These are phyloP conservation scores for Hanleya hanleyi DNA, from an alignment of 2,888 invertebrate genomes.

Conservation along the genomic window DNA sequence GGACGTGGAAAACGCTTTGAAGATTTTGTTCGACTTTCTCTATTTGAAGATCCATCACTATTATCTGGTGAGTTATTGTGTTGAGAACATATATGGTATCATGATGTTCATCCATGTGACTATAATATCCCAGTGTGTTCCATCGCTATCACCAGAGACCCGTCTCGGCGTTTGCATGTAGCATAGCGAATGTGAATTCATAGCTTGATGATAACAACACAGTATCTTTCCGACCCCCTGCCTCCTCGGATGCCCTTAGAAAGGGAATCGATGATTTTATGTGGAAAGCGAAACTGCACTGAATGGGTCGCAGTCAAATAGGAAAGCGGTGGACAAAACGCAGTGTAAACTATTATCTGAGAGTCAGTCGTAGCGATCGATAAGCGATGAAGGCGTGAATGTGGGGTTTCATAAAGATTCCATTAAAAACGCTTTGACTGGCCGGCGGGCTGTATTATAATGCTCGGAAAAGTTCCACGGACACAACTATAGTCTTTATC, in stretches of 20 bases:
- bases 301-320: background rate
- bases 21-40: too few relatives aligned
- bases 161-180: too few relatives aligned
- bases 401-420: background rate
- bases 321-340: background rate
- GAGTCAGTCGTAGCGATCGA: slow-evolving; percentile 9
- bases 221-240: too few relatives aligned
- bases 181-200: too few relatives aligned
- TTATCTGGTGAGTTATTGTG: too few relatives aligned
- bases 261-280: slow-evolving; percentile 5
- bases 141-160: too few relatives aligned
- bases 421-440: background rate
- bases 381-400: background rate
- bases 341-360: background rate
- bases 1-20: too few relatives aligned
- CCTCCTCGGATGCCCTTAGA: background rate
- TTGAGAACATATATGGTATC: too few relatives aligned
- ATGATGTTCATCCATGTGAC: too few relatives aligned
- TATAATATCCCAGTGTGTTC: too few relatives aligned
- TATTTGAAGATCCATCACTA: too few relatives aligned
- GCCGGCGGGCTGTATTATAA: background rate
- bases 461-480: background rate
- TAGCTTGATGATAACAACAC: too few relatives aligned
- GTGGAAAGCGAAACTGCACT: background rate
- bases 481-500: background rate